phyloP scores from a whole-genome alignment of 2,797 vertebrate genomes.

The Amblyraja radiata region DNA sequence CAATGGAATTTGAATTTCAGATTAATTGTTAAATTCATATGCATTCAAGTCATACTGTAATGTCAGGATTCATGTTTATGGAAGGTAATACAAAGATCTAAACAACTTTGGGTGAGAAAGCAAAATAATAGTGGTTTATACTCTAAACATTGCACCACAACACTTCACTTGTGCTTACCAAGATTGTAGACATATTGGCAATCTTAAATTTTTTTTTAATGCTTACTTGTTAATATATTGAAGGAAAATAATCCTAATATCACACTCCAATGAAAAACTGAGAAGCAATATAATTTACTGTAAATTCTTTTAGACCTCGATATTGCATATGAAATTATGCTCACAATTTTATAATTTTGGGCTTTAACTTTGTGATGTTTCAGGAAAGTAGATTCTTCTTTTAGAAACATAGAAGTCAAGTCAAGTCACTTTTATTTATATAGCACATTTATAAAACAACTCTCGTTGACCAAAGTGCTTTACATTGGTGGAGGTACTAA shows the following conservation, averaged over 20 bases:
- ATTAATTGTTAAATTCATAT: no score
- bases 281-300: background rate
- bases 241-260: background rate
- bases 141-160: background rate
- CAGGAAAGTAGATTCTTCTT: background rate
- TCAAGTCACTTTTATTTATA: no score
- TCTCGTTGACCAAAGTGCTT: no score
- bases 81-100: no score
- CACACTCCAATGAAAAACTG: background rate
- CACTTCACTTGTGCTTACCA: background rate
- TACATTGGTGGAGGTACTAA: no score
- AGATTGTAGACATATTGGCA: background rate
- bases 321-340: background rate
- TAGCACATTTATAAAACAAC: no score
- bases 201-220: no score
- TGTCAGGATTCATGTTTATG: no score
- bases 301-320: background rate
- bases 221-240: no score
- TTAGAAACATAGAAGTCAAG: no score
- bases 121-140: background rate
- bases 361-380: background rate
- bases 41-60: background rate
- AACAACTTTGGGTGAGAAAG: no score
- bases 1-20: no score
- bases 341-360: background rate